These are phyloP conservation scores for Anas platyrhynchos DNA, from an alignment of 2,113 vertebrate genomes.

Conservation along the genomic window DNA sequence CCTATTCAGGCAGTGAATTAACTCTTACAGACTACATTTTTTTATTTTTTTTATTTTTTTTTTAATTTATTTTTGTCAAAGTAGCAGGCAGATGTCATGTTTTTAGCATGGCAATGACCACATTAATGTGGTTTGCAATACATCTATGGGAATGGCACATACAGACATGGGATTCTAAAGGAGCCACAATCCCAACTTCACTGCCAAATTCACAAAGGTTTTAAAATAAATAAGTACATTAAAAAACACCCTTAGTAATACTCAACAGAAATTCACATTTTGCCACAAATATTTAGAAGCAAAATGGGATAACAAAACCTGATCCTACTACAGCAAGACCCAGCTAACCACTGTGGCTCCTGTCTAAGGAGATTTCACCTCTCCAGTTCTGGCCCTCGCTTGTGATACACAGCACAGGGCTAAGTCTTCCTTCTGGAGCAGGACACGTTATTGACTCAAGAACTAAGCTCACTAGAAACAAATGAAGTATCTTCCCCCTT, in stretches of 20 bases:
- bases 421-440: neutral
- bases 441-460: neutral
- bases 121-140: neutral
- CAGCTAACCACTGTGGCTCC: neutral
- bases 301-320: neutral
- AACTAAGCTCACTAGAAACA: neutral
- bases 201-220: neutral
- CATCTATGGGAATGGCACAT: rapidly evolving
- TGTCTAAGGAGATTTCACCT: neutral
- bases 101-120: neutral
- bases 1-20: neutral
- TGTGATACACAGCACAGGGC: neutral
- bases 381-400: neutral
- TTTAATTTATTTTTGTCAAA: neutral
- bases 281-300: neutral
- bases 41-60: neutral
- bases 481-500: neutral
- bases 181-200: neutral
- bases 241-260: neutral
- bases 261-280: neutral
- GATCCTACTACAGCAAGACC: neutral
- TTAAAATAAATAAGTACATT: neutral
- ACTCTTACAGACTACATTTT: neutral
- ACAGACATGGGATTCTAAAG: neutral
- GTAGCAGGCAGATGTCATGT: neutral